Conservation (phyloP, 2,888 invertebrate genomes). For the Aphodius sticticus region DNA sequence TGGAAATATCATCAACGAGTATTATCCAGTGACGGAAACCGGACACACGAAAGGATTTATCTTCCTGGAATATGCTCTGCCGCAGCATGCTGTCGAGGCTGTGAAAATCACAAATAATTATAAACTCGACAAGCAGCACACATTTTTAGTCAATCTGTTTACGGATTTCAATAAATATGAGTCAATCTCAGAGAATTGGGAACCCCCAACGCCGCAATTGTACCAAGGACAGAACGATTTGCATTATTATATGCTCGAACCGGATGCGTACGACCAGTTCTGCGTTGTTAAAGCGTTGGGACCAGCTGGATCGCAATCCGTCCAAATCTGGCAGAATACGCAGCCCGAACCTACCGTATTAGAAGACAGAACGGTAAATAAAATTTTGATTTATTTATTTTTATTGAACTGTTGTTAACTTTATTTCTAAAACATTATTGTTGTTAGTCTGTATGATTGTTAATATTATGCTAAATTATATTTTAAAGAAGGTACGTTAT, state of each 20-base stretch:
- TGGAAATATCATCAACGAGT: conserved; percentile 87
- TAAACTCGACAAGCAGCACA: conserved; percentile 95
- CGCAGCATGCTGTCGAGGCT: conserved; percentile 86
- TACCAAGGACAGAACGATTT: conserved; percentile 94
- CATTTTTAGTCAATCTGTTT: conserved; percentile 92
- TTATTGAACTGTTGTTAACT: neutral
- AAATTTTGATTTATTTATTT: neutral
- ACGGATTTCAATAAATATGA: conserved; percentile 96
- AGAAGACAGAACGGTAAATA: conserved; percentile 80
- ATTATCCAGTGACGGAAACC: conserved; percentile 84
- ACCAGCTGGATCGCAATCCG: conserved; percentile 66
- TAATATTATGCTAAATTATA: too few relatives aligned
- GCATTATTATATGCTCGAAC: conserved; percentile 90
- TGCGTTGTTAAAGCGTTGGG: conserved; percentile 88
- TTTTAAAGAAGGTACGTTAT: too few relatives aligned
- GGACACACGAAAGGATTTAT: conserved; percentile 92
- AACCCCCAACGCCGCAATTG: conserved; percentile 85
- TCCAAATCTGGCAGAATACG: conserved; percentile 88
- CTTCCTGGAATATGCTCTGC: conserved; percentile 90
- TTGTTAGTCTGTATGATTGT: neutral
- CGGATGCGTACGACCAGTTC: conserved; percentile 96
- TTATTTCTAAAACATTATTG: neutral
- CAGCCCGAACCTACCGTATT: conserved; percentile 84
- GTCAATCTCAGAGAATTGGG: conserved; percentile 92
- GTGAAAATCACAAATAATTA: conserved; percentile 89